Conservation (phyloP, 2,888 invertebrate genomes). For the Drosophila macrospina region DNA sequence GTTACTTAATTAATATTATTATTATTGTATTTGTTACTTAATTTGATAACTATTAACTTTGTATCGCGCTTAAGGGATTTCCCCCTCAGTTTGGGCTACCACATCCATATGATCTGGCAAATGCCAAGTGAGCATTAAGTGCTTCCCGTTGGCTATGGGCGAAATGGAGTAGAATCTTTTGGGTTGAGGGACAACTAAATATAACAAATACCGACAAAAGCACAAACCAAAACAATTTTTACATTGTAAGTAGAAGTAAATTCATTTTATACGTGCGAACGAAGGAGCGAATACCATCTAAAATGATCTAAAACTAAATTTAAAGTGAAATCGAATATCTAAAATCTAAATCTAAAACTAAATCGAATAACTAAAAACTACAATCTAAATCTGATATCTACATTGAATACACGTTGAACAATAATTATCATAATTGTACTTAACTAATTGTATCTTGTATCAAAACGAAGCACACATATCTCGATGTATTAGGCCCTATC, state of each 20-base stretch:
- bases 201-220: slow-evolving; percentile 46
- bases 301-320: slow-evolving; percentile 34
- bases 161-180: slow-evolving; percentile 25
- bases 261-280: slow-evolving; percentile 70
- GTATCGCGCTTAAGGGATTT: slow-evolving; percentile 16
- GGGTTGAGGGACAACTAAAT: slow-evolving; percentile 29
- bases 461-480: slow-evolving; percentile 80
- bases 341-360: slow-evolving; percentile 40
- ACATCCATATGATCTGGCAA: slow-evolving; percentile 16
- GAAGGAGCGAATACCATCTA: slow-evolving; percentile 49
- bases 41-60: neutral
- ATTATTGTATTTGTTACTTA: neutral
- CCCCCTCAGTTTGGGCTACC: neutral
- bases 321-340: slow-evolving; percentile 39
- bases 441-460: slow-evolving; percentile 76
- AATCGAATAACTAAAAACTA: slow-evolving; percentile 40
- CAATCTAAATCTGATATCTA: slow-evolving; percentile 55
- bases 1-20: neutral
- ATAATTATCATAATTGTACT: slow-evolving; percentile 78
- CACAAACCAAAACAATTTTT: slow-evolving; percentile 68
- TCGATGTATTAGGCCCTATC: slow-evolving; percentile 61
- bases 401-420: slow-evolving; percentile 76
- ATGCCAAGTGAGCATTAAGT: slow-evolving; percentile 55
- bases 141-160: slow-evolving; percentile 66
- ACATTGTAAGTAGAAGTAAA: slow-evolving; percentile 76